Evolutionary conservation across 2,113 vertebrate species (phyloP), one percentile per base, ranked within the genome.

Genomic region (Sylvietta virens): DNA sequence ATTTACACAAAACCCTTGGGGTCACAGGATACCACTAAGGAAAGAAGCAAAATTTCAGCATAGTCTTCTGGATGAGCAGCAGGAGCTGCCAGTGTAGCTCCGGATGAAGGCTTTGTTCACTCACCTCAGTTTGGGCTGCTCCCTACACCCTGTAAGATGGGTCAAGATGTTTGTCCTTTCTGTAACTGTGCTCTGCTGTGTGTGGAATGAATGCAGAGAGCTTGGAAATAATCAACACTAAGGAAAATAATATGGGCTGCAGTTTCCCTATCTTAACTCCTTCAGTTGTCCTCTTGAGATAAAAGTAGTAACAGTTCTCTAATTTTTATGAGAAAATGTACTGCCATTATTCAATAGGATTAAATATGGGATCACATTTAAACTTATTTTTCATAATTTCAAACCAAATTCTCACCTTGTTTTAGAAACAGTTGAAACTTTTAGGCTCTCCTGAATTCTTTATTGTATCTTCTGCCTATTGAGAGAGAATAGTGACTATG

Each of bases 111-210:
- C 28, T 93, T 70, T 60, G 48, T 65, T 65, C 45, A 31, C 56
- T 39, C 40, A 56, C 64, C 35, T 64, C 45, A 40, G 10, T 37
- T 72, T 39, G 57, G 39, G 26, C 64, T 90, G 78, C 67, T 72
- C 65, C 69, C 73, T 45, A 56, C 21, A 24, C 2, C 0, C 0
- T 7, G 31, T 65, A n/a, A n/a, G n/a, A n/a, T n/a, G n/a, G n/a
- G 48, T 45, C 45, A 85, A 51, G 57, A 31, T 76, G 64, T 83
- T 39, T 93, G 33, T 53, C 33, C 31, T 91, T 56, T 72, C 81
- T 31, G 27, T 35, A 83, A 35, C 39, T 13, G 54, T 33, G 17
- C 31, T 50, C 40, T 64, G 23, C 60, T 35, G 16, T 5, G 33
- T 7, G 7, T 15, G 44, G 66, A 94, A 67, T 16, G 2, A 87